Evolutionary conservation across 2,888 invertebrate genomes (phyloP).

Genomic region (Hemicrepidius hirtus): DNA sequence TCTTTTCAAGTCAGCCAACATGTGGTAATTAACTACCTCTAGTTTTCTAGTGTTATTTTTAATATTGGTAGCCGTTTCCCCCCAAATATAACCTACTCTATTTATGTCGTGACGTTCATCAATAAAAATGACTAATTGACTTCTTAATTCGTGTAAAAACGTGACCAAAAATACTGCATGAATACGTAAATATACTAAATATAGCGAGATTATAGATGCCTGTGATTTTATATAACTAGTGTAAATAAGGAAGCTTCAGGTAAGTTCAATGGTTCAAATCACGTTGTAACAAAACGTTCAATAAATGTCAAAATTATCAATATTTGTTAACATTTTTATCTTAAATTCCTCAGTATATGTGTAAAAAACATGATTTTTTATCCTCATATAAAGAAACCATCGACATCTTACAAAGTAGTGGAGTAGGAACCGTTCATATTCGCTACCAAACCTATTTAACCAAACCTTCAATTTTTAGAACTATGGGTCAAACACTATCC

Average conservation of each 20-base stretch:
- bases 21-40: constrained; percentile 3
- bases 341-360: constrained; percentile 32
- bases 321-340: constrained; percentile 35
- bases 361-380: constrained; percentile 37
- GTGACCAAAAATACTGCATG: constrained; percentile 51
- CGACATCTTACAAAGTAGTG: neutral
- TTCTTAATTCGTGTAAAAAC: constrained; percentile 52
- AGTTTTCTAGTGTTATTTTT: constrained; percentile 9
- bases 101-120: constrained; percentile 57
- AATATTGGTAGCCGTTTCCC: constrained; percentile 39
- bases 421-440: neutral
- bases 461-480: too few relatives aligned
- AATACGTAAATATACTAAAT: constrained; percentile 48
- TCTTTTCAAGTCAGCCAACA: constrained; percentile 71
- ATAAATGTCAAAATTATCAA: constrained; percentile 9
- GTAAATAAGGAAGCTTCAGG: constrained; percentile 28
- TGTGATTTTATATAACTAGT: constrained; percentile 37
- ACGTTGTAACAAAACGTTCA: constrained; percentile 17
- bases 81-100: constrained; percentile 55
- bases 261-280: neutral
- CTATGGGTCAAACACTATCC: constrained; percentile 97
- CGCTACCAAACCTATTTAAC: too few relatives aligned
- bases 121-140: constrained; percentile 57
- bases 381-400: constrained; percentile 19
- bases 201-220: constrained; percentile 47